These are phyloP conservation scores for Blastobasis adustella DNA, from an alignment of 2,888 invertebrate species.

Conservation along the genomic window DNA sequence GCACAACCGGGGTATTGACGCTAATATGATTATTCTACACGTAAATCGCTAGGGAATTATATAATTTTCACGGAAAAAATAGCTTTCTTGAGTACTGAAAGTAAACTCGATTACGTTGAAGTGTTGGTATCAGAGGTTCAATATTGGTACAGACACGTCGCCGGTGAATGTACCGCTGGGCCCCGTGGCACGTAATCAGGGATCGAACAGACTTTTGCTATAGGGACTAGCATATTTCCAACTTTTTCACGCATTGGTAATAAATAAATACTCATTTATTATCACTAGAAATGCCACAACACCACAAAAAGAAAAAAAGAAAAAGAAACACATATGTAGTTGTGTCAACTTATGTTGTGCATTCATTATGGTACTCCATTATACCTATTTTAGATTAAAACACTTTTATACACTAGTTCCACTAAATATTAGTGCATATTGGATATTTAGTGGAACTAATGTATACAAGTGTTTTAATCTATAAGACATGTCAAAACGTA, in stretches of 20 bases:
- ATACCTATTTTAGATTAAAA: no score
- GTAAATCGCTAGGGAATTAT: neutral
- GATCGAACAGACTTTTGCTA: no score
- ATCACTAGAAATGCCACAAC: neutral
- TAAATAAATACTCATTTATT: neutral
- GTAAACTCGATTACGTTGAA: constrained; percentile 3
- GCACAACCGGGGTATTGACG: no score
- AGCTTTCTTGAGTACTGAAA: neutral
- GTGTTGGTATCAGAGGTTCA: neutral
- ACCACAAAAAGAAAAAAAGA: neutral
- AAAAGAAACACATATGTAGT: no score
- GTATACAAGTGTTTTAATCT: no score
- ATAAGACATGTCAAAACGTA: no score
- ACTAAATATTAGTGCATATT: no score
- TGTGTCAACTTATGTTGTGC: no score
- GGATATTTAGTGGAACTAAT: no score
- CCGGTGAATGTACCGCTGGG: neutral
- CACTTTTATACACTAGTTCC: no score
- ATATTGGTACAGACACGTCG: neutral
- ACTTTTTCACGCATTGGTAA: neutral
- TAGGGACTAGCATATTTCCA: neutral
- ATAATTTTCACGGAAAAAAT: neutral
- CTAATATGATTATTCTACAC: neutral
- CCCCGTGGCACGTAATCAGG: neutral
- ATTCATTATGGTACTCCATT: no score